A percentile compares a stretch with the other conserved stretches of the same genome.
Evolutionary conservation across 2,888 invertebrate species (phyloP).

Genomic region (Dinocampus coccinellae): DNA sequence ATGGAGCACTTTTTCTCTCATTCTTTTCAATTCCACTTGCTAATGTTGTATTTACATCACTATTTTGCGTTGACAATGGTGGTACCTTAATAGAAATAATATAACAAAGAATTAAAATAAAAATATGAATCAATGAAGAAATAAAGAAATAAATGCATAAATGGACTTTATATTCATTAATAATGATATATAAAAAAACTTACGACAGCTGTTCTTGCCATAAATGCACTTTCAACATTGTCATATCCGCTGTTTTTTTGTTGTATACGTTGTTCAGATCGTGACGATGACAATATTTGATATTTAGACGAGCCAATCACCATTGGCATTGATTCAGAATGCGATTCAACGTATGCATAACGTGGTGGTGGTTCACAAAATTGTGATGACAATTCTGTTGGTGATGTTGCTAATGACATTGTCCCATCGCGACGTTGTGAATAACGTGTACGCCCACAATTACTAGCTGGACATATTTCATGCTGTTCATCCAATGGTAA

Average conservation of each 20-base stretch:
- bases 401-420: constrained; percentile 33
- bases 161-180: not conserved
- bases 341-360: constrained; percentile 58
- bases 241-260: constrained; percentile 49
- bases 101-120: not conserved
- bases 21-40: constrained; percentile 63
- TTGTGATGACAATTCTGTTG: constrained; percentile 30
- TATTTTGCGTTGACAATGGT: constrained; percentile 65
- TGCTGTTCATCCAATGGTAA: constrained; percentile 58
- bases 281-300: constrained; percentile 54
- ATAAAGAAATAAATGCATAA: not conserved
- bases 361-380: constrained; percentile 55
- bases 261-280: constrained; percentile 32
- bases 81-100: constrained; percentile 58
- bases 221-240: constrained; percentile 66
- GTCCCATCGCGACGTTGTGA: constrained; percentile 35
- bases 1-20: constrained; percentile 63
- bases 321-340: constrained; percentile 60
- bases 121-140: not conserved
- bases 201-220: constrained; percentile 67
- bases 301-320: constrained; percentile 61
- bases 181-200: constrained; percentile 44
- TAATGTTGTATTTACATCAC: constrained; percentile 65
- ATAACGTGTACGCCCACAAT: constrained; percentile 61
- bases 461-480: constrained; percentile 57